Percentiles rank a stretch among this genome's conserved stretches.
Conservation (phyloP, 2,113 vertebrate genomes). For the Melospiza melodia region DNA sequence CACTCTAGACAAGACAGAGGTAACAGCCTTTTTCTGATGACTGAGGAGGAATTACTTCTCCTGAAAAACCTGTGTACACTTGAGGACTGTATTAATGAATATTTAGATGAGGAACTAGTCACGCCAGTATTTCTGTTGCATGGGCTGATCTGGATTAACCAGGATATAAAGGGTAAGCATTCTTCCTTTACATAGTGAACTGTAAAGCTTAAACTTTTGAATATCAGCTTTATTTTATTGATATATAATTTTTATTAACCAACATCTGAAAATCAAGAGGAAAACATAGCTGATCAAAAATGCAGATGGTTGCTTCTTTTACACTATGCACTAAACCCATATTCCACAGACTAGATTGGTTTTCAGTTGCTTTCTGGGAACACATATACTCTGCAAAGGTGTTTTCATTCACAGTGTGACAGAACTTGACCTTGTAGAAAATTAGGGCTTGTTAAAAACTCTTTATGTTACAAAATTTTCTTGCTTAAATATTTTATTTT, state of each 20-base stretch:
- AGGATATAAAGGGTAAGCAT: neutral
- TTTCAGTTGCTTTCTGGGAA: neutral
- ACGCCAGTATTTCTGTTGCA: neutral
- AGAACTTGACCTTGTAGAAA: neutral
- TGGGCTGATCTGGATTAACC: neutral
- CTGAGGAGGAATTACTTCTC: neutral
- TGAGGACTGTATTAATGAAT: neutral
- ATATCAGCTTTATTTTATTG: neutral
- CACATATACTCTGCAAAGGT: neutral
- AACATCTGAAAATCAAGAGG: neutral
- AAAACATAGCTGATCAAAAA: neutral
- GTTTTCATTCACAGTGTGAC: neutral
- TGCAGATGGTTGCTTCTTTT: neutral
- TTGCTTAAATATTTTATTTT: neutral
- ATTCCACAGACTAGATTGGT: neutral
- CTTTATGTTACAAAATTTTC: neutral
- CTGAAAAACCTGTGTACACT: neutral
- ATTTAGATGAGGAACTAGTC: neutral
- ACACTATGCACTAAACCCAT: accelerated
- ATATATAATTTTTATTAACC: neutral
- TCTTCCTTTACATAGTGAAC: neutral
- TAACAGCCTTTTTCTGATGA: neutral
- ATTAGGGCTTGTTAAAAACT: neutral
- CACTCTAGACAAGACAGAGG: neutral
- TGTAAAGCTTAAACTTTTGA: neutral